These are phyloP conservation scores for Kryptolebias marmoratus DNA, from an alignment of 2,113 vertebrate species.

Conservation along the genomic window DNA sequence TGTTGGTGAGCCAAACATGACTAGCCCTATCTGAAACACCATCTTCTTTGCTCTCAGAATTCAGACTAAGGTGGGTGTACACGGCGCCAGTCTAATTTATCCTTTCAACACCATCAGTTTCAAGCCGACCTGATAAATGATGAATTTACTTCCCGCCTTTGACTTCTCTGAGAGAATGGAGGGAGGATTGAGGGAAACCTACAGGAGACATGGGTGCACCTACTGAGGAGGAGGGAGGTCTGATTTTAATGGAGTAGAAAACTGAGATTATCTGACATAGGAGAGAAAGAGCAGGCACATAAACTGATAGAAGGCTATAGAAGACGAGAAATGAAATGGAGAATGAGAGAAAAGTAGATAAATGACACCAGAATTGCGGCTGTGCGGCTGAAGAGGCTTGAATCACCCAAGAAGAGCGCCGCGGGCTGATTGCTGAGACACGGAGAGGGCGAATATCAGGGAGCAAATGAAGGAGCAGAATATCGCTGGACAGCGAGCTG, in stretches of 20 bases:
- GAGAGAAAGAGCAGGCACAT: constrained; percentile 30
- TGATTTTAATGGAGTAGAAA: constrained; percentile 44
- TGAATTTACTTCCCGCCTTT: constrained; percentile 59
- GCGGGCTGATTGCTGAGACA: constrained; percentile 50
- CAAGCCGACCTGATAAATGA: constrained; percentile 61
- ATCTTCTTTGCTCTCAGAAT: constrained; percentile 56
- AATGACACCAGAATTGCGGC: constrained; percentile 38
- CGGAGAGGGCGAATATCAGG: constrained; percentile 27
- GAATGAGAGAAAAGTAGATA: constrained; percentile 48
- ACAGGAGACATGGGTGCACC: constrained; percentile 9
- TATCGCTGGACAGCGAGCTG: constrained; percentile 13
- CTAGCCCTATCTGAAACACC: constrained; percentile 60
- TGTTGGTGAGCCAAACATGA: constrained; percentile 58
- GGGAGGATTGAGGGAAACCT: constrained; percentile 6
- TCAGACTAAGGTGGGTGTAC: constrained; percentile 43
- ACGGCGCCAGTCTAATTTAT: constrained; percentile 56
- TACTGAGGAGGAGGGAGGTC: constrained; percentile 21
- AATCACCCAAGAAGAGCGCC: constrained; percentile 42
- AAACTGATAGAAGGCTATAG: constrained; percentile 28
- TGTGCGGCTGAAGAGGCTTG: constrained; percentile 39
- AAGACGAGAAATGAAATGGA: constrained; percentile 35
- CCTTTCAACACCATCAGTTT: constrained; percentile 57
- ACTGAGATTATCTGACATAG: constrained; percentile 47
- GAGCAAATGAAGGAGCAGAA: constrained; percentile 38
- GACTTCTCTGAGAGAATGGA: constrained; percentile 21